phyloP scores from a whole-genome alignment of 2,113 vertebrate genomes.

The Muntiacus reevesi region DNA sequence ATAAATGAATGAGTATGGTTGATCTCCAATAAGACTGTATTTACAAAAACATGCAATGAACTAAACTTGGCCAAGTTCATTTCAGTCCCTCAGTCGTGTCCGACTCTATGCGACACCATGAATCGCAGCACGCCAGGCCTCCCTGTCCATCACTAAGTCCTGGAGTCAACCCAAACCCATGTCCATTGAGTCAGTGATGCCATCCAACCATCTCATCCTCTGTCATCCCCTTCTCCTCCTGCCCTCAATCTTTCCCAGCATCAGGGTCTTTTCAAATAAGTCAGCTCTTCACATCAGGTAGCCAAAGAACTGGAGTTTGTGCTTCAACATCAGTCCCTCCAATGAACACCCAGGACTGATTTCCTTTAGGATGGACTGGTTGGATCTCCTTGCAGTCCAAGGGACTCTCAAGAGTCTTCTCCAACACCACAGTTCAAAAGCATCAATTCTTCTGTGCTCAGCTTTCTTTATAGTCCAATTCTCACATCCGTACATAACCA shows the following conservation, averaged over 20 bases:
- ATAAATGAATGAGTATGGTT: neutral
- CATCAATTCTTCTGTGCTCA: neutral
- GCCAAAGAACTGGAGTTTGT: too few relatives aligned
- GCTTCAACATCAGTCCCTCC: neutral
- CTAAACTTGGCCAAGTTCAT: neutral
- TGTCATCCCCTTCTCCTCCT: too few relatives aligned
- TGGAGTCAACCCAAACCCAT: neutral
- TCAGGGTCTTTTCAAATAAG: too few relatives aligned
- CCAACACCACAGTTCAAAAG: neutral
- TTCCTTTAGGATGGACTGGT: neutral
- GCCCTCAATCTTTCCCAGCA: too few relatives aligned
- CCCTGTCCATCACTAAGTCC: neutral
- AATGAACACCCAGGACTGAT: neutral
- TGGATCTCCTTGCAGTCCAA: neutral
- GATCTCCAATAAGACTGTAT: neutral
- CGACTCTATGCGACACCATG: accelerated
- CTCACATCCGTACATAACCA: too few relatives aligned
- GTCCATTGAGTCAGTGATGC: neutral
- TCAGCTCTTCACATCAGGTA: too few relatives aligned
- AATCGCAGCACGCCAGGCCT: accelerated
- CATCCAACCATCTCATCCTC: neutral
- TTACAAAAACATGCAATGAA: neutral
- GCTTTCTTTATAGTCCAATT: neutral
- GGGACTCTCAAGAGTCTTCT: neutral
- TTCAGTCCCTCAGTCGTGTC: neutral